These are phyloP conservation scores for Meiosimyza platycephala DNA, from an alignment of 2,888 invertebrate species.

Conservation along the genomic window DNA sequence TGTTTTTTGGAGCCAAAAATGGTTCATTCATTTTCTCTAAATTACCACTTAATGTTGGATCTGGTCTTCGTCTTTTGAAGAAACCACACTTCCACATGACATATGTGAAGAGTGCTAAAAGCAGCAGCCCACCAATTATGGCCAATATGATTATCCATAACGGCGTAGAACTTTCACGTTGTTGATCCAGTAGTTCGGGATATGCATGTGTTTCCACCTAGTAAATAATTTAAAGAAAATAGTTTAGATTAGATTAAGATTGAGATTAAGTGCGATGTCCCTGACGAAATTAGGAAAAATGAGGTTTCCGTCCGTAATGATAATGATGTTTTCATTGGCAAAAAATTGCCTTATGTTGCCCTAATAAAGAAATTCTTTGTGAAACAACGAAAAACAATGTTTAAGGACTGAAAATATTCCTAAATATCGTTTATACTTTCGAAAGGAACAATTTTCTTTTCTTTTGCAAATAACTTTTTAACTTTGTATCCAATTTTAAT, in stretches of 20 bases:
- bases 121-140: constrained; percentile 83
- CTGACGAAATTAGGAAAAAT: no score
- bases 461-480: no score
- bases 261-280: neutral
- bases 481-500: no score
- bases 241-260: neutral
- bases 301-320: no score
- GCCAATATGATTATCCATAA: constrained; percentile 90
- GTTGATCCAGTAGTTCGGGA: constrained; percentile 82
- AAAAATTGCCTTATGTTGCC: no score
- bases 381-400: no score
- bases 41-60: constrained; percentile 84
- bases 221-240: neutral
- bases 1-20: constrained; percentile 63
- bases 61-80: constrained; percentile 87
- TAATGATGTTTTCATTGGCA: no score
- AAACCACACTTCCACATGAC: constrained; percentile 90
- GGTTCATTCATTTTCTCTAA: constrained; percentile 81
- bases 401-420: no score
- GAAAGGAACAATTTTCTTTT: no score
- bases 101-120: constrained; percentile 83
- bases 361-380: no score
- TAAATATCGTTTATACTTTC: no score
- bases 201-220: constrained; percentile 87
- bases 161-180: constrained; percentile 79